Evolutionary conservation across 2,888 invertebrate species (phyloP), one percentile per base, ranked within the genome.

Genomic region (Caprella mutica): DNA sequence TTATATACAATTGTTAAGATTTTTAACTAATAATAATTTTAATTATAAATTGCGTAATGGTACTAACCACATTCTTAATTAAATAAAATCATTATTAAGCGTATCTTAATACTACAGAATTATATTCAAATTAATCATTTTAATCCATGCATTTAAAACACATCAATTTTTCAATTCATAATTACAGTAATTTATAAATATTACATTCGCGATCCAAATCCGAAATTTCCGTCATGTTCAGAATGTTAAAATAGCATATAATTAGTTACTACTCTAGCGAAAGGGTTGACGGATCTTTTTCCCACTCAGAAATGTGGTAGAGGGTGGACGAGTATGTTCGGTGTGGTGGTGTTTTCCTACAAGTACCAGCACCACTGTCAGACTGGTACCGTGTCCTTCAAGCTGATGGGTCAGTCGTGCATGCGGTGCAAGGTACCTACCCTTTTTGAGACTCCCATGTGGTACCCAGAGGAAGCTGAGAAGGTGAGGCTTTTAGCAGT

Each of bases 381-480:
- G 23, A 44, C 40, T 19, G 63, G 63, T n/a, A 8, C 39, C n/a
- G 59, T 63, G 5, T 52, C 59, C 19, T 63, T 63, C 44, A 17
- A 55, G 30, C 48, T 63, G 19, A 59, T 53, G 12, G 63, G 63
- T 1, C 63, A 63, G 52, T 57, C 55, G 38, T 63, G 63, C 38
- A 57, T 42, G 39, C 44, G 55, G 24, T 63, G 63, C 33, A 23
- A 26, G n/a, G 46, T 40, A 5, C 24, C 24, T 6, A 21, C 29
- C 33, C 19, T 29, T 14, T 63, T 59, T 29, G 59, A 59, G 38
- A 63, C 63, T 1, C 63, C 63, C 24, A 63, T 63, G 63, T 63
- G 63, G 63, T 63, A 63, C 57, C 63, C 63, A 21, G 63, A 63
- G 44, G 63, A 63, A 55, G 61, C 61, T 17, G 55, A 61, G 50